phyloP scores from a whole-genome alignment of 2,113 vertebrate genomes.

The Scortum barcoo region DNA sequence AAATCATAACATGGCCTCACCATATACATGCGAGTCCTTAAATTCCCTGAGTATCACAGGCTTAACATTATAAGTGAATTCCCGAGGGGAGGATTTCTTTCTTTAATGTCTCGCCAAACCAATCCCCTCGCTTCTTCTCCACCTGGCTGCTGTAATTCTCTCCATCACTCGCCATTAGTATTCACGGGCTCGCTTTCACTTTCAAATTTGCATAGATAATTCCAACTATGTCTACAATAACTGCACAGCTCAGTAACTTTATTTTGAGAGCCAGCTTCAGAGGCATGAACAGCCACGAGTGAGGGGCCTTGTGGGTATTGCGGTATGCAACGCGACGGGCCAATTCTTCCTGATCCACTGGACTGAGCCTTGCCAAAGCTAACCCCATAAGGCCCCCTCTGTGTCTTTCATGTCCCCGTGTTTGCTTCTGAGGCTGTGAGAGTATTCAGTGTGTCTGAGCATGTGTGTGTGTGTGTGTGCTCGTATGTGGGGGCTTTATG shows the following conservation, averaged over 20 bases:
- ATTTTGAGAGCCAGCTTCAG: conserved; percentile 63
- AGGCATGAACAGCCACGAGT: conserved; percentile 51
- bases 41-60: conserved; percentile 37
- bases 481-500: background rate
- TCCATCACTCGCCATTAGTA: conserved; percentile 62
- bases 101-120: conserved; percentile 67
- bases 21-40: conserved; percentile 24
- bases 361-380: conserved; percentile 58
- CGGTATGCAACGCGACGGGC: conserved; percentile 54
- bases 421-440: conserved; percentile 53
- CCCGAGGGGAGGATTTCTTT: conserved; percentile 39
- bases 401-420: conserved; percentile 66
- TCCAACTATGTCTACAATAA: conserved; percentile 70
- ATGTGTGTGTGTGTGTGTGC: background rate
- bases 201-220: conserved; percentile 74
- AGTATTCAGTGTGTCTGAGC: conserved; percentile 32
- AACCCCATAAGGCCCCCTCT: conserved; percentile 58
- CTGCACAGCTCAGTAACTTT: conserved; percentile 67
- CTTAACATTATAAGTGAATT: conserved; percentile 45
- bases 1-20: conserved; percentile 22
- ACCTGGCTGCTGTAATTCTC: conserved; percentile 67
- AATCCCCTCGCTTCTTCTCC: conserved; percentile 58
- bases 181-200: conserved; percentile 52
- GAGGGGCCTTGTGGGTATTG: conserved; percentile 62
- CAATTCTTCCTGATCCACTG: conserved; percentile 69